Base-by-base conservation (phyloP, 2,113 vertebrate species). In the Antechinus stuartii region DNA sequence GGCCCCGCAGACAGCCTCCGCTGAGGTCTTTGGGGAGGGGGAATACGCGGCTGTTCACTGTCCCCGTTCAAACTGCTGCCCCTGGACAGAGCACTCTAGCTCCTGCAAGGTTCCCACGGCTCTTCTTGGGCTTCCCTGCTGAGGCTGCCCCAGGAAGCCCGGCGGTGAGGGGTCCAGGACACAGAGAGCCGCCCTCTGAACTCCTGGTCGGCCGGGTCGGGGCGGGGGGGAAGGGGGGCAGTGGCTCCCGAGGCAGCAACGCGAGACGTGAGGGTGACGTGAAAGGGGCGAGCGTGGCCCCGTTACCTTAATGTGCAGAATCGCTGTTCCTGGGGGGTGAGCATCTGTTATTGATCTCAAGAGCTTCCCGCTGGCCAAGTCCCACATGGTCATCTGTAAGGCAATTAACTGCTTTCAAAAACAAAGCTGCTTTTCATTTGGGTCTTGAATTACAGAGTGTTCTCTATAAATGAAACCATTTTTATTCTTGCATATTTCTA, bases 331-430 rank as follows among this genome's bases (percentile, higher is more conserved):
- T 57, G 99, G 99, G 91, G 99, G 99, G 96, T 99, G 99, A 55
- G 99, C 99, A 97, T 99, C 99, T 84, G 99, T 99, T 98, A 99
- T 99, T 2, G 99, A 99, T 95, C 99, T 98, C 24, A 99, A 98
- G 92, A 99, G 99, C 97, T 99, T 99, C 95, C 99, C 99, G 97
- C 99, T 99, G 97, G 99, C 99, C 96, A 99, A 98, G 98, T 99
- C 99, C 99, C 99, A 99, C 99, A 99, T 99, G 0, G 99, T 99
- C 97, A 99, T 99, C 99, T 99, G 95, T 30, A 98, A 94, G 93
- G 97, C 92, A 97, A 97, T n/a, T 97, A 92, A 98, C 2, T 96
- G 92, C 96, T 97, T 96, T 98, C 55, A 98, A 92, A 97, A 97
- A 97, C 97, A 98, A 96, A 97, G 95, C 95, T 97, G 97, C 89